These are phyloP conservation scores for Abrostola tripartita DNA, from an alignment of 2,888 invertebrate genomes.

Conservation along the genomic window DNA sequence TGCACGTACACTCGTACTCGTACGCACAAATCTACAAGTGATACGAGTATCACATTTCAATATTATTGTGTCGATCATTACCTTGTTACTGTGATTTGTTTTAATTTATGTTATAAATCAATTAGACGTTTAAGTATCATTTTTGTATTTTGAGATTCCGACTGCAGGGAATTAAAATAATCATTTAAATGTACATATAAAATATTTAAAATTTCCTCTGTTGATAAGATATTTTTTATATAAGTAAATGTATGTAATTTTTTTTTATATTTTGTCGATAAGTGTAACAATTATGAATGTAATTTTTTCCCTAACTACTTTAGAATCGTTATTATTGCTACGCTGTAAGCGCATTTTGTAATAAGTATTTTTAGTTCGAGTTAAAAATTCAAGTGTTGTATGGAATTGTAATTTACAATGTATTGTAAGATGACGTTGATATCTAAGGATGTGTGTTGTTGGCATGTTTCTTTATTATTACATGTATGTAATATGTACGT, in stretches of 20 bases:
- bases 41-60: conserved; percentile 74
- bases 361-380: conserved; percentile 77
- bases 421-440: conserved; percentile 60
- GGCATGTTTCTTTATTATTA: conserved; percentile 63
- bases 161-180: conserved; percentile 61
- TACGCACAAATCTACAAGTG: conserved; percentile 48
- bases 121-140: conserved; percentile 66
- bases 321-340: conserved; percentile 75
- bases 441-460: conserved; percentile 54
- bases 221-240: conserved; percentile 66
- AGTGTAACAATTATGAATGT: conserved; percentile 56
- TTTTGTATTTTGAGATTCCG: conserved; percentile 74
- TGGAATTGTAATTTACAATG: conserved; percentile 76
- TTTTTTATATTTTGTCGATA: conserved; percentile 54
- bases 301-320: conserved; percentile 63
- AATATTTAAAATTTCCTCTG: conserved; percentile 62
- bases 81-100: conserved; percentile 86
- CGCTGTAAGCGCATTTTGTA: conserved; percentile 85
- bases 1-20: conserved; percentile 20
- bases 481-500: conserved; percentile 53
- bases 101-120: conserved; percentile 74
- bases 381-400: conserved; percentile 76
- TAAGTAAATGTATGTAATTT: conserved; percentile 66
- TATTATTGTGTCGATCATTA: conserved; percentile 72
- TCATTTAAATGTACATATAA: conserved; percentile 60